These are phyloP conservation scores for Lochmaea crataegi DNA, from an alignment of 2,888 invertebrate genomes.

Conservation along the genomic window DNA sequence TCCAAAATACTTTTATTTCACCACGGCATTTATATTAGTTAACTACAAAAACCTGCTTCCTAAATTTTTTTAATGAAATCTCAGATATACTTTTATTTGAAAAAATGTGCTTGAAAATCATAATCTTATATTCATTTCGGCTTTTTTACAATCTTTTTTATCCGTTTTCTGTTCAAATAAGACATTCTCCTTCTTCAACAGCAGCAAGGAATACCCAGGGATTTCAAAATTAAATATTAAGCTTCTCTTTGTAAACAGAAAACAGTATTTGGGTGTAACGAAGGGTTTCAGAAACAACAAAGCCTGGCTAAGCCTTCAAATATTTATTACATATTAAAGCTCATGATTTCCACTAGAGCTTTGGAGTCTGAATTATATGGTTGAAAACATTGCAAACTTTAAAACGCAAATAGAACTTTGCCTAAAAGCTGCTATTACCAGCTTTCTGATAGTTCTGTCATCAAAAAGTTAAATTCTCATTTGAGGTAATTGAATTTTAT, in stretches of 20 bases:
- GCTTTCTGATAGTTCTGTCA: slow-evolving; percentile 4
- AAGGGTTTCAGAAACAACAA: slow-evolving; percentile 11
- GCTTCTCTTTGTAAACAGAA: neutral
- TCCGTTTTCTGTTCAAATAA: neutral
- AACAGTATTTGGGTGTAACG: neutral
- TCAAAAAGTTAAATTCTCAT: slow-evolving; percentile 12
- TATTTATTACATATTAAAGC: slow-evolving; percentile 21
- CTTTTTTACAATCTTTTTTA: neutral
- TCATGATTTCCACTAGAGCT: slow-evolving; percentile 17
- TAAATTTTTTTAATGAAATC: no score
- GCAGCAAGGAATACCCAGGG: neutral
- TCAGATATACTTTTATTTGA: neutral
- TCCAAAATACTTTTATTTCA: no score
- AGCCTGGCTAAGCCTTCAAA: slow-evolving; percentile 10
- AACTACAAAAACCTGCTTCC: no score
- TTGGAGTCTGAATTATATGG: slow-evolving; percentile 7
- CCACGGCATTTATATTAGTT: no score
- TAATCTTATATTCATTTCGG: neutral
- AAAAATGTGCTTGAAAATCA: neutral
- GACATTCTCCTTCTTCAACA: neutral
- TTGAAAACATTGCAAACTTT: slow-evolving; percentile 9
- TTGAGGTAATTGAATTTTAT: neutral
- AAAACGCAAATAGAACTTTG: slow-evolving; percentile 5
- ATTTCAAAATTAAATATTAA: slow-evolving; percentile 16
- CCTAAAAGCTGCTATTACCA: no score